Conservation (phyloP, 2,888 invertebrate genomes). For the Synanthedon tipuliformis region DNA sequence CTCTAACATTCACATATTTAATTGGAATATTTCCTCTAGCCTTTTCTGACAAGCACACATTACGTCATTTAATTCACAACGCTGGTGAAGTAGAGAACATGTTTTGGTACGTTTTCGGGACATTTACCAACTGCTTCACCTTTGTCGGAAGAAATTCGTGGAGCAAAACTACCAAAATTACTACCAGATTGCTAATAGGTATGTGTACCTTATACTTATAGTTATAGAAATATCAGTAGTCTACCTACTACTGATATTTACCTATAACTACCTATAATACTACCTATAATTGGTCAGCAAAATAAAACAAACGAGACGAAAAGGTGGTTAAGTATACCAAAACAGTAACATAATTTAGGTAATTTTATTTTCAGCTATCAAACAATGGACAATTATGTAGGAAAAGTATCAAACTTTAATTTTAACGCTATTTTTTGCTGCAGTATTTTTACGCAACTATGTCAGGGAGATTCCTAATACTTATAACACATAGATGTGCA, state of each 20-base stretch:
- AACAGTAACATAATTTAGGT: no score
- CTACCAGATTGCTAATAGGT: conserved; percentile 81
- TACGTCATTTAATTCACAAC: conserved; percentile 74
- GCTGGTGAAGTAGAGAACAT: conserved; percentile 83
- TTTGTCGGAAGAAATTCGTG: conserved; percentile 77
- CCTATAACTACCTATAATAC: no score
- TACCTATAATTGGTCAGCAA: neutral
- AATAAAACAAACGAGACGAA: neutral
- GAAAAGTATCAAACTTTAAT: no score
- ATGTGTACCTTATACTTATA: no score
- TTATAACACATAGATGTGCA: no score
- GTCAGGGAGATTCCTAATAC: no score
- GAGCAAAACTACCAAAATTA: conserved; percentile 75
- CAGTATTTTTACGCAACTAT: no score
- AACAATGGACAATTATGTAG: no score
- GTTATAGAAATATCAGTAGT: no score
- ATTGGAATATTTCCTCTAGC: conserved; percentile 80
- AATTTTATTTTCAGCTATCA: neutral
- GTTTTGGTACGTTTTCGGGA: conserved; percentile 90
- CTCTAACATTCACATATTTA: conserved; percentile 77
- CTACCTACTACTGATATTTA: neutral
- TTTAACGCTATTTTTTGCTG: no score
- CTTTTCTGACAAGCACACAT: conserved; percentile 77
- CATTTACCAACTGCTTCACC: conserved; percentile 84
- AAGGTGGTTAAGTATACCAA: neutral